Evolutionary conservation across 2,797 vertebrate species (phyloP), one percentile per base, ranked within the genome.

Genomic region (Sparidentex hasta): DNA sequence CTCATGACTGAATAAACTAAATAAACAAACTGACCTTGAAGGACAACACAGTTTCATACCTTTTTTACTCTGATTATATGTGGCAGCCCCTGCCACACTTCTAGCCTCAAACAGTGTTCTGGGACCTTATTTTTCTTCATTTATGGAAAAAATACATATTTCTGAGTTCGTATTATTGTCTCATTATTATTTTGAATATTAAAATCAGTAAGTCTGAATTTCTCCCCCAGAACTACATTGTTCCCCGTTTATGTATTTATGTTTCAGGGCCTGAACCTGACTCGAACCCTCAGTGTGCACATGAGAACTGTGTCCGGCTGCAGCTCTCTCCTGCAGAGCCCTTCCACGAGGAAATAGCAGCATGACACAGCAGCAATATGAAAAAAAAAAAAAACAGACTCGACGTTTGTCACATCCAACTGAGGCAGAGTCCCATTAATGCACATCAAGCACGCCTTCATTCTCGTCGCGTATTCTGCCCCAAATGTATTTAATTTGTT

Each of bases 311-410:
- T 41, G 71, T 77, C 76, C 81, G 75, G 71, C 80, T 91, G 86
- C 88, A 84, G 76, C 71, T 76, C 25, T 55, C 27, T 64, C 29
- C 87, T 85, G 80, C 85, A 87, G 80, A 84, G 81, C 33, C 82
- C 86, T 69, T 82, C 82, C 61, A 66, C 12, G 3, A 74, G 73
- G 73, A 82, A 82, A 80, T 23, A 86, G 79, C 82, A 88, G 87
- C 84, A 83, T 91, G 91, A 92, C 89, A 87, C 85, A 88, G 90
- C 91, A 87, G 73, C 79, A 83, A 72, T 80, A 75, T 85, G 76
- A 88, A 84, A 87, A 33, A n/a, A n/a, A n/a, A n/a, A n/a, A n/a
- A 84, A 33, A 84, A 88, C 38, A 82, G 76, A 73, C 54, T 14
- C 71, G 87, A 83, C 81, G 78, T 87, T 88, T 86, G 84, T 89